phyloP scores from a whole-genome alignment of 2,113 vertebrate species.

The Mugil cephalus region DNA sequence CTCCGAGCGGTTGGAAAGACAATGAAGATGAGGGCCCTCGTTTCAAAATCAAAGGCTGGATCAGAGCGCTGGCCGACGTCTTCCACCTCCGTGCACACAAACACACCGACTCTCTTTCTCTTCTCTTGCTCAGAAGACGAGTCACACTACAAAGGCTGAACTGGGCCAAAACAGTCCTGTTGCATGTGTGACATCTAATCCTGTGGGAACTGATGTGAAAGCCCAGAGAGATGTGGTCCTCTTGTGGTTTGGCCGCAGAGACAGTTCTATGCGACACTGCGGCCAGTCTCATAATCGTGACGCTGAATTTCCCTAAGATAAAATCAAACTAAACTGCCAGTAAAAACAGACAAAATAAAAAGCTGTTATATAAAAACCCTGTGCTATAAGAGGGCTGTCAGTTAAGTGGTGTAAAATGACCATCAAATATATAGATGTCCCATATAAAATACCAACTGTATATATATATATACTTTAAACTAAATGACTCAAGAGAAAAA shows the following conservation, averaged over 20 bases:
- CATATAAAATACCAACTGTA: too few relatives aligned
- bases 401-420: background rate
- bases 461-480: too few relatives aligned
- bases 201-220: conserved; percentile 63
- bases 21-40: conserved; percentile 71
- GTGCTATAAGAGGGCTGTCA: too few relatives aligned
- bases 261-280: background rate
- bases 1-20: conserved; percentile 62
- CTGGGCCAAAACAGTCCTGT: conserved; percentile 54
- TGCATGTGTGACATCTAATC: conserved; percentile 65
- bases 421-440: too few relatives aligned
- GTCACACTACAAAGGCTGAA: conserved; percentile 62
- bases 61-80: conserved; percentile 59
- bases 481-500: background rate
- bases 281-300: background rate
- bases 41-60: conserved; percentile 75
- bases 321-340: background rate
- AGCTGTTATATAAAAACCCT: too few relatives aligned
- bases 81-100: conserved; percentile 32
- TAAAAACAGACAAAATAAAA: background rate
- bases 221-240: background rate
- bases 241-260: background rate
- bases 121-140: conserved; percentile 29
- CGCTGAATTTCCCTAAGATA: too few relatives aligned
- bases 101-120: conserved; percentile 47